Conservation (phyloP, 1,140 invertebrate genomes). For the Lanistes nyassanus region DNA sequence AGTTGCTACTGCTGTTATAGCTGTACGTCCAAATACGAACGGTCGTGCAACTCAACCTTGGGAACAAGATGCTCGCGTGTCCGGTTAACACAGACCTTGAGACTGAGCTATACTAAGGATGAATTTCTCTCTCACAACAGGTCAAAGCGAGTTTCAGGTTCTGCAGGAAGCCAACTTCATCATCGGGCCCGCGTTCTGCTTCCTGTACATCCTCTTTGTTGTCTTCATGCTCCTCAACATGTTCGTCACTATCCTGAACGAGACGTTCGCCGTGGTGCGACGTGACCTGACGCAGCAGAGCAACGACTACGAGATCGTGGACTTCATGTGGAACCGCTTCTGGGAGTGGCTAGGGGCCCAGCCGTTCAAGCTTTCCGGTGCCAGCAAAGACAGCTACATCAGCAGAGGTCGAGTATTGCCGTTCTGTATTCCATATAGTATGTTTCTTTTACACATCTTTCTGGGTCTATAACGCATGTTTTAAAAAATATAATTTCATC, state of each 20-base stretch:
- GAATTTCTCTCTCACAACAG: neutral
- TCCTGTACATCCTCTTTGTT: constrained; percentile 68
- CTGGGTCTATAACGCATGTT: no score
- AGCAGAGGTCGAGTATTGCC: no score
- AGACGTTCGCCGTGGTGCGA: constrained; percentile 64
- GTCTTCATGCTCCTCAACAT: constrained; percentile 71
- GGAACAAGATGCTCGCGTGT: no score
- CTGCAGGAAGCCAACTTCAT: constrained; percentile 40
- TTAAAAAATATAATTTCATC: neutral
- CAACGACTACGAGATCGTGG: constrained; percentile 74
- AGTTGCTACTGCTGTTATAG: no score
- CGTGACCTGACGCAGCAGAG: constrained; percentile 72
- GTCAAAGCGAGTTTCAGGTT: constrained; percentile 28
- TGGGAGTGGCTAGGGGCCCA: constrained; percentile 38
- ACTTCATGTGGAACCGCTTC: constrained; percentile 69
- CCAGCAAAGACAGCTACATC: constrained; percentile 37
- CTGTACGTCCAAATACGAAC: no score
- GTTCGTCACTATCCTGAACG: constrained; percentile 71
- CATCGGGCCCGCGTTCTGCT: constrained; percentile 67
- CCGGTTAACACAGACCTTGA: no score
- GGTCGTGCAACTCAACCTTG: no score
- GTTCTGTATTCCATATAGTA: no score
- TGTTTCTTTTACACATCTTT: no score
- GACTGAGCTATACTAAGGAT: no score
- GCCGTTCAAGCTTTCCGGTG: constrained; percentile 32